A percentile compares a stretch with the other conserved stretches of the same genome.
These are phyloP conservation scores for Buceros bicornis DNA, from an alignment of 2,797 vertebrate genomes.

Conservation along the genomic window DNA sequence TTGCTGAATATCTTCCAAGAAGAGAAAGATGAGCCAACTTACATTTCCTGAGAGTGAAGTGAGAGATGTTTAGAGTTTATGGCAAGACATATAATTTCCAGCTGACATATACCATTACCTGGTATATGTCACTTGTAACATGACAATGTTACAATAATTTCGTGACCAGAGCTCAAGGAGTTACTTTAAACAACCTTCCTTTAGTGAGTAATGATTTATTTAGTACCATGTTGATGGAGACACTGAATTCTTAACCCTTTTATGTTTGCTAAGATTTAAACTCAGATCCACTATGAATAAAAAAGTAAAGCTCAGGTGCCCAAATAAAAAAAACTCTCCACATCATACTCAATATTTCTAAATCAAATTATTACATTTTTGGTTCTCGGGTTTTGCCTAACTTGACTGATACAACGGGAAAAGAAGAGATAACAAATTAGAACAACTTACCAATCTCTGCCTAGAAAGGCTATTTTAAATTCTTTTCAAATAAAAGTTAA, in stretches of 20 bases:
- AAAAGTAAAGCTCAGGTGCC: conserved; percentile 74
- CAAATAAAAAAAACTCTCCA: conserved; percentile 49
- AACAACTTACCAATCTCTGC: not conserved
- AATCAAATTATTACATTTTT: not conserved
- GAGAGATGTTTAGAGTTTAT: conserved; percentile 91
- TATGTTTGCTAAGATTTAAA: conserved; percentile 67
- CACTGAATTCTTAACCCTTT: conserved; percentile 76
- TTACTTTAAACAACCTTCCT: conserved; percentile 79
- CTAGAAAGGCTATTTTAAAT: not conserved
- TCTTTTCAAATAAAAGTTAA: conserved; percentile 53
- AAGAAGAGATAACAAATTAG: not conserved
- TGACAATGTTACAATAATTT: conserved; percentile 85
- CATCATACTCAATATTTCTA: not conserved
- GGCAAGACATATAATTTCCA: conserved; percentile 84
- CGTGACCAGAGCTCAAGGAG: conserved; percentile 80
- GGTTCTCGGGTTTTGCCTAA: not conserved
- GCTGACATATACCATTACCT: conserved; percentile 94
- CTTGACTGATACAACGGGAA: not conserved
- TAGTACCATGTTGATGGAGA: conserved; percentile 62
- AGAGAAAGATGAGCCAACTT: conserved; percentile 85
- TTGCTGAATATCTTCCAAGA: conserved; percentile 88
- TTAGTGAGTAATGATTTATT: conserved; percentile 77
- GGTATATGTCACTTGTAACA: conserved; percentile 79
- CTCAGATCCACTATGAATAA: conserved; percentile 65
- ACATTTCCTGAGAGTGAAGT: conserved; percentile 90